Evolutionary conservation across 1,140 invertebrate species (phyloP).

Genomic region (Drosophila trapezifrons): DNA sequence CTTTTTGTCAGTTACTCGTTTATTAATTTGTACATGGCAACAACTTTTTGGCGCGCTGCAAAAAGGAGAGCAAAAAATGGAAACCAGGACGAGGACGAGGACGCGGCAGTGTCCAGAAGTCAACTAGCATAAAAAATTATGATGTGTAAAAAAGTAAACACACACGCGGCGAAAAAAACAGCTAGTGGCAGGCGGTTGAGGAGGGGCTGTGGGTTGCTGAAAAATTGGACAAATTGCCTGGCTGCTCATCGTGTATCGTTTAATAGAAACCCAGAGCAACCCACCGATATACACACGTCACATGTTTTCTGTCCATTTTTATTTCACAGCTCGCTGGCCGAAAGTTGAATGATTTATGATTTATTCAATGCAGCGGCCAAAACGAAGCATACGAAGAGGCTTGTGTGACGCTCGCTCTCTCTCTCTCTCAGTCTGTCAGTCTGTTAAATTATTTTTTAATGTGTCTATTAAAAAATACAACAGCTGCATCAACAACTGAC

Average conservation of each 20-base stretch:
- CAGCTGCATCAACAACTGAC: conserved; percentile 69
- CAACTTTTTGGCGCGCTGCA: conserved; percentile 67
- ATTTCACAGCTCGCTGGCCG: conserved; percentile 55
- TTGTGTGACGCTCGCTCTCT: conserved; percentile 14
- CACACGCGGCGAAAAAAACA: conserved; percentile 35
- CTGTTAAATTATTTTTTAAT: conserved; percentile 81
- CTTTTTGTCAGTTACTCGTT: conserved; percentile 83
- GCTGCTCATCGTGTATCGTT: conserved; percentile 71
- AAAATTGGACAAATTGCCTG: conserved; percentile 65
- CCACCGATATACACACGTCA: conserved; percentile 41
- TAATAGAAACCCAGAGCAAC: conserved; percentile 62
- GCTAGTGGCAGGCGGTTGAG: not conserved
- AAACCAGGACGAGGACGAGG: conserved; percentile 50
- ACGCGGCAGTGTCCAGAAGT: conserved; percentile 67
- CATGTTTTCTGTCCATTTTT: conserved; percentile 61
- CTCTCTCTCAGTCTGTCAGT: conserved; percentile 43
- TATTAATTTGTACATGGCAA: conserved; percentile 82
- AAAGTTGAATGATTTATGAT: conserved; percentile 80
- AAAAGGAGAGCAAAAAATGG: conserved; percentile 48
- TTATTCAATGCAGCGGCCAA: conserved; percentile 71
- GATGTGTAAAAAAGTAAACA: conserved; percentile 75
- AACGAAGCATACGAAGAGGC: conserved; percentile 19
- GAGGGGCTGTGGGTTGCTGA: not conserved
- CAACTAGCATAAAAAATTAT: conserved; percentile 82
- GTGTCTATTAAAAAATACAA: conserved; percentile 81